Evolutionary conservation across 2,113 vertebrate species (phyloP), one percentile per base, ranked within the genome.

Genomic region (Cyphomyrus discorhynchus): DNA sequence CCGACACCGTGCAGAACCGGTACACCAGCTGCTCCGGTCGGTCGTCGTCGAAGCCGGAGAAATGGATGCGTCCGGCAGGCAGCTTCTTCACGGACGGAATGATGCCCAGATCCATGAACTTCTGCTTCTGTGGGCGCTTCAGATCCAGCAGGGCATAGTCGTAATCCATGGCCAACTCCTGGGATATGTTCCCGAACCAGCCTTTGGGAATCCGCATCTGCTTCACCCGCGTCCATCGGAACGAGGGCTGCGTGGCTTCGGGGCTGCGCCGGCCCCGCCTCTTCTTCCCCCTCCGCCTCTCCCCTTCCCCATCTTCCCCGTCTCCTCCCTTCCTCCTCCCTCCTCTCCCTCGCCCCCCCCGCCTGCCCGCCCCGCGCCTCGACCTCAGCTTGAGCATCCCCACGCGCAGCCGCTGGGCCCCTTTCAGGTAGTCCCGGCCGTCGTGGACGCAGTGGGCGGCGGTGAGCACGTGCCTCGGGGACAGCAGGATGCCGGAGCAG

Each of bases 141-240:
- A 99, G 95, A 94, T 98, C 97, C 91, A 99, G 94, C 8, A 99
- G 95, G 0, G 98, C 97, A 0, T 99, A 99, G 91, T 99, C 96
- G 0, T 97, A 99, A 95, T 98, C 97, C 0, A 97, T 46, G 5
- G 95, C 95, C 0, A 96, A 42, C 1, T 96, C 95, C 0, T 91
- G 93, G 1, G 91, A 83, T 5, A 93, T 92, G 0, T 91, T 95
- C 8, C 46, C 92, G 3, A 97, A 96, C 98, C 98, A 99, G 90
- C 98, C 98, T 92, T 96, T 95, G 0, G 98, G 98, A 70, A 99
- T 94, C 88, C 93, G 95, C 0, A 95, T 98, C 21, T 95, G 96
- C 93, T 97, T 97, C 53, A 99, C 97, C 0, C 96, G 95, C 13
- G 97, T 96, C 98, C 98, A 99, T 86, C 97, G 97, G 92, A 99